Conservation (phyloP, 2,113 vertebrate genomes). For the Gymnarchus niloticus region DNA sequence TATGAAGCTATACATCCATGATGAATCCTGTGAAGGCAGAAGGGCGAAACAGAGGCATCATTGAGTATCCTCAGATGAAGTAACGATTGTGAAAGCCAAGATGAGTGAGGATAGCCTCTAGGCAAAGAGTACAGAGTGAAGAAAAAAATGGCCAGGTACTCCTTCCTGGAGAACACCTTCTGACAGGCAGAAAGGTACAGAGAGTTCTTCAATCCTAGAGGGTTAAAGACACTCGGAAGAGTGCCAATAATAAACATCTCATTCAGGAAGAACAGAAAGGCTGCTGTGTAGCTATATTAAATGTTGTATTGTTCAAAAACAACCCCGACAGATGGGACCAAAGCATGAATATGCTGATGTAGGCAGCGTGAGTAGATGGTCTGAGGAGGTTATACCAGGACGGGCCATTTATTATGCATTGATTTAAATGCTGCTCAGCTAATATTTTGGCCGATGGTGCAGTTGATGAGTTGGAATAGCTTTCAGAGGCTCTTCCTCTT, state of each 20-base stretch:
- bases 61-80: no score
- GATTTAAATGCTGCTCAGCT: no score
- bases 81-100: neutral
- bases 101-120: neutral
- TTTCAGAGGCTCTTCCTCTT: neutral
- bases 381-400: no score
- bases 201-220: neutral
- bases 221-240: neutral
- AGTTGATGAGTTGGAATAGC: neutral
- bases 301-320: neutral
- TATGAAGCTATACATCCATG: neutral
- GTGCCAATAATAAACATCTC: neutral
- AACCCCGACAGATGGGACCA: neutral
- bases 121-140: neutral
- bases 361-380: neutral
- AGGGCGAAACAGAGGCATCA: neutral
- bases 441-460: neutral
- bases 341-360: no score
- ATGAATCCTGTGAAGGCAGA: neutral
- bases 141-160: neutral
- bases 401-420: no score
- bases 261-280: neutral
- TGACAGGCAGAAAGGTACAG: neutral
- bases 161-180: neutral
- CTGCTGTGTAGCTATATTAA: neutral